Evolutionary conservation across 2,797 vertebrate genomes (phyloP).

Genomic region (Rhadinocentrus ornatus): DNA sequence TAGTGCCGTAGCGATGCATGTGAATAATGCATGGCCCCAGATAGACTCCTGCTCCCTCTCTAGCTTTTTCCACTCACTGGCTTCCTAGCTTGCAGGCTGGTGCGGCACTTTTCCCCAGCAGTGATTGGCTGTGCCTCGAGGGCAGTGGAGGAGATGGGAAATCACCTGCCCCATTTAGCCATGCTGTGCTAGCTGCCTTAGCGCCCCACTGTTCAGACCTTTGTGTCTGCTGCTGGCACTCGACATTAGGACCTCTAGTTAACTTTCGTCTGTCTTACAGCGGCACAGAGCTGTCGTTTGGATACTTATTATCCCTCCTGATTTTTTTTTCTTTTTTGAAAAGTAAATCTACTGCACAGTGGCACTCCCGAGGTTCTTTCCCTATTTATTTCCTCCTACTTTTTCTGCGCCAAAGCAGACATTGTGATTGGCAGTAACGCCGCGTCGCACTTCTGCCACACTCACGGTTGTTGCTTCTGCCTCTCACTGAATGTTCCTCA

Average conservation of each 20-base stretch:
- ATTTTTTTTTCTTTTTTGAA: slow-evolving; percentile 73
- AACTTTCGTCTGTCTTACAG: slow-evolving; percentile 70
- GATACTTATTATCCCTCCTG: slow-evolving; percentile 75
- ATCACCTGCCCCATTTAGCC: slow-evolving; percentile 85
- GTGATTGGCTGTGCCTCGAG: slow-evolving; percentile 80
- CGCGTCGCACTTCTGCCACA: slow-evolving; percentile 62
- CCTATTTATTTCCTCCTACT: slow-evolving; percentile 33
- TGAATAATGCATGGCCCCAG: slow-evolving; percentile 84
- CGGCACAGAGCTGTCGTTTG: slow-evolving; percentile 73
- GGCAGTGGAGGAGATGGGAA: slow-evolving; percentile 82
- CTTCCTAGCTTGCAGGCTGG: slow-evolving; percentile 67
- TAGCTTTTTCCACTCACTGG: slow-evolving; percentile 66
- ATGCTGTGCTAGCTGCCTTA: slow-evolving; percentile 73
- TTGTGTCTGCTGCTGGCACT: slow-evolving; percentile 76
- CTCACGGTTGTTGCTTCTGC: slow-evolving; percentile 63
- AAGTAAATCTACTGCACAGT: slow-evolving; percentile 75
- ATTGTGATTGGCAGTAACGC: slow-evolving; percentile 74
- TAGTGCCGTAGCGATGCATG: slow-evolving; percentile 77
- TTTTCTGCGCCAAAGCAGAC: slow-evolving; percentile 64
- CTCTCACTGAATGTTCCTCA: slow-evolving; percentile 47
- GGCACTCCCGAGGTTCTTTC: slow-evolving; percentile 63
- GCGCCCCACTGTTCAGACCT: slow-evolving; percentile 76
- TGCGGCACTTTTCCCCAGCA: slow-evolving; percentile 72
- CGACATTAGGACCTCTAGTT: slow-evolving; percentile 77
- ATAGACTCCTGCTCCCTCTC: slow-evolving; percentile 73